Conservation (phyloP, 1,140 invertebrate genomes). For the Diabrotica virgifera region DNA sequence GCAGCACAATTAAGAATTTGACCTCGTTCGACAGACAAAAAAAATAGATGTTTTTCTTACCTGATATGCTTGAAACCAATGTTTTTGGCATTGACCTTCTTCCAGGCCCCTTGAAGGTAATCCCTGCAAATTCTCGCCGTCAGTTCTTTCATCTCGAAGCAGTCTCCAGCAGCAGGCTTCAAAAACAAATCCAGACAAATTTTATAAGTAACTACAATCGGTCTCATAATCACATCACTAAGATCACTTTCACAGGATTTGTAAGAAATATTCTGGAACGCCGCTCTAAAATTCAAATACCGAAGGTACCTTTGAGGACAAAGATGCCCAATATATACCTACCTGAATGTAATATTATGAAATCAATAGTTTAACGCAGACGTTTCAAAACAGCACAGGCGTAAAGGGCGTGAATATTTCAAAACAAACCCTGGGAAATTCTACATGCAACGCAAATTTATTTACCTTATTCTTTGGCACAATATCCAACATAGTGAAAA, state of each 20-base stretch:
- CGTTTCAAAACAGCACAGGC: not conserved
- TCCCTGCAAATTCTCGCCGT: conserved; percentile 84
- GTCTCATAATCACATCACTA: not conserved
- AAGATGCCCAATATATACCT: not conserved
- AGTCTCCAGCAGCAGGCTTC: conserved; percentile 54
- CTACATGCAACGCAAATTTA: not conserved
- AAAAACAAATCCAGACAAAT: conserved; percentile 32
- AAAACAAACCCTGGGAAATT: no score
- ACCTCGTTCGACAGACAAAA: no score
- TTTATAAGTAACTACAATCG: conserved; percentile 8
- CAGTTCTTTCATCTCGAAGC: conserved; percentile 71
- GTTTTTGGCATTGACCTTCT: conserved; percentile 69
- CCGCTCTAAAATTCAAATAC: no score
- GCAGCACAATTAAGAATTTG: no score
- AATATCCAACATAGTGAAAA: conserved; percentile 21
- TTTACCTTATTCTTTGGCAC: conserved; percentile 25
- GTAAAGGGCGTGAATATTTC: no score
- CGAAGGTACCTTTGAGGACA: no score
- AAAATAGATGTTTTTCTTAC: conserved; percentile 49
- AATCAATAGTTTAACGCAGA: conserved; percentile 24
- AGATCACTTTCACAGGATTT: no score
- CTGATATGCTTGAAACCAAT: conserved; percentile 78
- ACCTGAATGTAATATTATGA: not conserved
- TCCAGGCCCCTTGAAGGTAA: conserved; percentile 85
- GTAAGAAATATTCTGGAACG: no score